Evolutionary conservation across 2,113 vertebrate genomes (phyloP).

Genomic region (Tricholaema leucomelas): DNA sequence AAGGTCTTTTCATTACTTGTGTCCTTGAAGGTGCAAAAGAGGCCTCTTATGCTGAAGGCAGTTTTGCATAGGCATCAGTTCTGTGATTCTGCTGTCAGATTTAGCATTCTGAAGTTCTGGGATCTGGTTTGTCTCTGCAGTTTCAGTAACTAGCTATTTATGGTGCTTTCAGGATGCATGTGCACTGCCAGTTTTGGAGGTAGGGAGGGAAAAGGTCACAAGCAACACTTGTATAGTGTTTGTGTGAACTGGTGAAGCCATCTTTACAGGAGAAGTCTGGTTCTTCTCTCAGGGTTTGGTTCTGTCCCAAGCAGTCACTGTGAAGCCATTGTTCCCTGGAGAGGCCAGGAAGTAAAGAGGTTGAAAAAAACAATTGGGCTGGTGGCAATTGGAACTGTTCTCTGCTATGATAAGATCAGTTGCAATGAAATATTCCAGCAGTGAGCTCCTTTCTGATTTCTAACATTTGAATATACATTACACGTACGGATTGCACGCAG

Average conservation of each 20-base stretch:
- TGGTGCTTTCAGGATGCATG: background rate
- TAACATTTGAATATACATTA: background rate
- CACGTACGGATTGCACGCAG: background rate
- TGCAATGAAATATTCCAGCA: background rate
- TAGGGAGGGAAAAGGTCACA: background rate
- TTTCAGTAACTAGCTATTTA: background rate
- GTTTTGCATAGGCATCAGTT: background rate
- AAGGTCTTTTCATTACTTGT: background rate
- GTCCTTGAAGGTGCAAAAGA: background rate
- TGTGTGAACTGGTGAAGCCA: background rate
- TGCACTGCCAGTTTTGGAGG: background rate
- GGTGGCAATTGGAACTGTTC: background rate
- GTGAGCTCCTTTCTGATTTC: background rate
- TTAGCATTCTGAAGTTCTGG: background rate
- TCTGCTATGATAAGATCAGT: background rate
- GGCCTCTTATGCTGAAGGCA: background rate
- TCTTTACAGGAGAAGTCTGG: background rate
- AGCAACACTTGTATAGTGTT: background rate
- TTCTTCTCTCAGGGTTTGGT: background rate
- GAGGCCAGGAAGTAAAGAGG: background rate
- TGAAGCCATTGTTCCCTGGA: background rate
- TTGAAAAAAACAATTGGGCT: background rate
- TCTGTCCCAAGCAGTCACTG: background rate
- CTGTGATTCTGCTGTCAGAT: background rate
- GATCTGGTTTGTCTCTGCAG: background rate